These are phyloP conservation scores for Thalassophryne amazonica DNA, from an alignment of 2,797 vertebrate species.

Conservation along the genomic window DNA sequence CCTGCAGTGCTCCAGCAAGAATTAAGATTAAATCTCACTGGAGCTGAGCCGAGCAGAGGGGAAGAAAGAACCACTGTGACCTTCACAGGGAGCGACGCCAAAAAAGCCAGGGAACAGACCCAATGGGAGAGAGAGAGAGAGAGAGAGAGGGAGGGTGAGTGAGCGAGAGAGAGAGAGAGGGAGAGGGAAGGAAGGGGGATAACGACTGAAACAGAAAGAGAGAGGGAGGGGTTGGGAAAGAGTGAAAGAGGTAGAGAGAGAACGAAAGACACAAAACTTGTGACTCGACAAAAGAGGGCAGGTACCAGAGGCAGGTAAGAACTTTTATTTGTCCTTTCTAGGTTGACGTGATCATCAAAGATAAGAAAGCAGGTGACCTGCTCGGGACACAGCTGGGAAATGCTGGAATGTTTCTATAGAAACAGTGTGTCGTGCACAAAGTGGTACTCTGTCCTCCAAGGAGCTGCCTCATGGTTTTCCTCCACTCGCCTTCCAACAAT, in stretches of 20 bases:
- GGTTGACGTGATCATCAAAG: slow-evolving; percentile 1
- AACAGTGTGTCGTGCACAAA: slow-evolving; percentile 38
- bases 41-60: slow-evolving; percentile 22
- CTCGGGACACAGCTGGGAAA: slow-evolving; percentile 25
- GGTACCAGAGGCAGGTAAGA: slow-evolving; percentile 81
- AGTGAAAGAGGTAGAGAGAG: slow-evolving; percentile 54
- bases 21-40: slow-evolving; percentile 43
- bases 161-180: slow-evolving; percentile 11
- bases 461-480: slow-evolving; percentile 2
- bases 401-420: slow-evolving; percentile 68
- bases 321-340: slow-evolving; percentile 34
- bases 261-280: slow-evolving; percentile 64
- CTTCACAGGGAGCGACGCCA: slow-evolving; percentile 53
- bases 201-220: slow-evolving; percentile 5
- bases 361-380: slow-evolving; percentile 23
- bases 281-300: slow-evolving; percentile 73
- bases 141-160: slow-evolving; percentile 5
- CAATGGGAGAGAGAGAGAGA: slow-evolving; percentile 34
- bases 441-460: slow-evolving; percentile 35
- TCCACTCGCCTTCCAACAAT: not conserved
- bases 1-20: slow-evolving; percentile 25
- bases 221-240: slow-evolving; percentile 38
- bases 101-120: slow-evolving; percentile 52
- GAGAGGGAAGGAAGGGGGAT: slow-evolving; percentile 22
- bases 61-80: slow-evolving; percentile 53